Evolutionary conservation across 2,888 invertebrate genomes (phyloP), one percentile per base, ranked within the genome.

Genomic region (Philonicus albiceps): DNA sequence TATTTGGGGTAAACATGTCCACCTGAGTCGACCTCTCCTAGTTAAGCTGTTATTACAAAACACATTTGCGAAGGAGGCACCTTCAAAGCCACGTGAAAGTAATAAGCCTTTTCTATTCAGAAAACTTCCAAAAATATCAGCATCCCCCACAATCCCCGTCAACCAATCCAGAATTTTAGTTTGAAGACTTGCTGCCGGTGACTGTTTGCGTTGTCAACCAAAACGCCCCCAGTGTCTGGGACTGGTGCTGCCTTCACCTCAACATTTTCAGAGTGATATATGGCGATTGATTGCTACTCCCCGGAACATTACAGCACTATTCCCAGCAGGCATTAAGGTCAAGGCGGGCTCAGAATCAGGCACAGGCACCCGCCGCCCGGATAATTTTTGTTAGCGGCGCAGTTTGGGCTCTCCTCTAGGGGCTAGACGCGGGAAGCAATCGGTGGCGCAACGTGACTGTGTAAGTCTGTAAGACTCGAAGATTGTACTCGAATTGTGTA

Each of bases 201-300:
- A 22, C 64, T 64, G 64, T 7, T 64, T 64, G 64, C 22, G 64
- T 64, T 64, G 64, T 64, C 64, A 64, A 64, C 64, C 22, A 64
- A 64, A 64, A 64, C 64, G 64, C 64, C 64, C 11, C 22, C 64
- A 27, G 64, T 11, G 64, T 8, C 16, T 49, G 49, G 49, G 49
- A 49, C 13, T n/a, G 49, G 80, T 27, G 16, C 53, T 53, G 80
- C 80, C 53, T 80, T 80, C 81, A 81, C 31, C 31, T 81, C 55
- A 81, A 55, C 55, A 55, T 55, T 81, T 81, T 64, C 13, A 6
- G 16, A 55, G 53, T 34, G 81, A 34, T 27, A n/a, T 49, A 49
- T 22, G 49, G 34, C 55, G 53, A 81, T 81, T 81, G 81, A 81
- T 81, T 64, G 81, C 7, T 81, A 11, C 31, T 55, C 13, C 11